Percentiles rank a stretch among this genome's conserved stretches.
Evolutionary conservation across 2,797 vertebrate species (phyloP).

Genomic region (Ptychobarbus kaznakovi): DNA sequence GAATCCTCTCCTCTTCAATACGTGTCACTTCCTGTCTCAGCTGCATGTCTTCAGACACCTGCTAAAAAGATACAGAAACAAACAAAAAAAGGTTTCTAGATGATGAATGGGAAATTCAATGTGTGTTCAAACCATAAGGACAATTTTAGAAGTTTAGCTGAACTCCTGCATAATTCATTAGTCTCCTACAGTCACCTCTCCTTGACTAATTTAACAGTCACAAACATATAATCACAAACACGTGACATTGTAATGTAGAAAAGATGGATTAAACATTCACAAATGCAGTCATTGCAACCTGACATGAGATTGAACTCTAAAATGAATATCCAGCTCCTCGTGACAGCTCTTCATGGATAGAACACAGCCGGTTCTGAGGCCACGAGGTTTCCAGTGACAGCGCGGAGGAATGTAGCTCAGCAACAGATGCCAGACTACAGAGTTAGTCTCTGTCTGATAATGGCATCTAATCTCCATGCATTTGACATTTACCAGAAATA

Average conservation of each 20-base stretch:
- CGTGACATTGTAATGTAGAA: conserved; percentile 22
- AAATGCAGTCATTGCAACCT: not conserved
- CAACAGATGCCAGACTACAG: conserved; percentile 46
- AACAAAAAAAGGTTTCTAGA: not conserved
- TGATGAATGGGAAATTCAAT: not conserved
- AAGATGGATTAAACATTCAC: not conserved
- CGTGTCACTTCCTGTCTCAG: conserved; percentile 85
- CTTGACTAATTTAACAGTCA: conserved; percentile 28
- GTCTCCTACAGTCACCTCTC: not conserved
- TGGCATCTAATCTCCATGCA: conserved; percentile 21
- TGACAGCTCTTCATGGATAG: conserved; percentile 58
- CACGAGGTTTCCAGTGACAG: conserved; percentile 49
- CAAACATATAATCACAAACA: conserved; percentile 47
- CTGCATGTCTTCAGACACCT: conserved; percentile 83
- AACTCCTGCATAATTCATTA: not conserved
- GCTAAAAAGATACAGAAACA: conserved; percentile 58
- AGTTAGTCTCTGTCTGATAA: conserved; percentile 40
- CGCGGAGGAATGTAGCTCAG: conserved; percentile 63
- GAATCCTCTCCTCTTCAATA: conserved; percentile 89
- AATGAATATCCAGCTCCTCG: not conserved
- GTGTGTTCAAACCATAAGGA: not conserved
- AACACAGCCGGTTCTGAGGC: conserved; percentile 38
- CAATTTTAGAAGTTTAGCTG: not conserved
- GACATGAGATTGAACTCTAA: conserved; percentile 1
- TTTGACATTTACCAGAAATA: conserved; percentile 48